Percentiles rank a stretch among this genome's conserved stretches.
phyloP scores from a whole-genome alignment of 2,113 vertebrate genomes.

The Xenotilapia longispinis region DNA sequence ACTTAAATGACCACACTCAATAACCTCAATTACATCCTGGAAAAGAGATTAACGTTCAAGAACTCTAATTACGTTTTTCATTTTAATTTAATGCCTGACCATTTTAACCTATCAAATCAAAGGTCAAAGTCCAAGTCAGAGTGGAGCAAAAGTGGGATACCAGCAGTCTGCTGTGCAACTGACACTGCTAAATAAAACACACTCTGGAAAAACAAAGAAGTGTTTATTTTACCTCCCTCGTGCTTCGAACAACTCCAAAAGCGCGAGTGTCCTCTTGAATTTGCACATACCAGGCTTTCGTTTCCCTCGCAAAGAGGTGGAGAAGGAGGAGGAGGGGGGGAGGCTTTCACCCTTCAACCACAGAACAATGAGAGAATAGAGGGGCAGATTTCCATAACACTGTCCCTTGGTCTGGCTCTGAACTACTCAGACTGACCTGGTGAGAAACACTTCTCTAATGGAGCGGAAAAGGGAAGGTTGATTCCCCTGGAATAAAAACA shows the following conservation, averaged over 20 bases:
- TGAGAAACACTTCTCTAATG: slow-evolving; percentile 12
- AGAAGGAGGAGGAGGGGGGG: neutral
- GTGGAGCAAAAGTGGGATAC: neutral
- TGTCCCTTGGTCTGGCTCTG: slow-evolving; percentile 22
- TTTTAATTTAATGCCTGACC: neutral
- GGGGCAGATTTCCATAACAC: slow-evolving; percentile 60
- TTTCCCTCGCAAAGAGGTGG: neutral
- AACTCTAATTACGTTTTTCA: neutral
- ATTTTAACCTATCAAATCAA: neutral
- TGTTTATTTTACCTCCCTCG: neutral
- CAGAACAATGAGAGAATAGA: slow-evolving; percentile 57
- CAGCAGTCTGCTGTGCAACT: neutral
- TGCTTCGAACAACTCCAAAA: slow-evolving; percentile 1
- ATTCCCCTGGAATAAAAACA: neutral
- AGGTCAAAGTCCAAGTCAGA: neutral
- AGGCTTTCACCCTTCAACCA: slow-evolving; percentile 5
- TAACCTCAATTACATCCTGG: neutral
- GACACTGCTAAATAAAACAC: neutral
- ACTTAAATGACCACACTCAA: neutral
- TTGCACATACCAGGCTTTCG: slow-evolving; percentile 24
- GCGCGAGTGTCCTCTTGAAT: slow-evolving; percentile 16
- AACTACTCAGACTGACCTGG: slow-evolving; percentile 25
- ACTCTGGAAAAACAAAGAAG: neutral
- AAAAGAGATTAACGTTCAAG: neutral
- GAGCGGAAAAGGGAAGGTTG: neutral